Evolutionary conservation across 2,888 invertebrate genomes (phyloP).

Genomic region (Nomada lathburiana): DNA sequence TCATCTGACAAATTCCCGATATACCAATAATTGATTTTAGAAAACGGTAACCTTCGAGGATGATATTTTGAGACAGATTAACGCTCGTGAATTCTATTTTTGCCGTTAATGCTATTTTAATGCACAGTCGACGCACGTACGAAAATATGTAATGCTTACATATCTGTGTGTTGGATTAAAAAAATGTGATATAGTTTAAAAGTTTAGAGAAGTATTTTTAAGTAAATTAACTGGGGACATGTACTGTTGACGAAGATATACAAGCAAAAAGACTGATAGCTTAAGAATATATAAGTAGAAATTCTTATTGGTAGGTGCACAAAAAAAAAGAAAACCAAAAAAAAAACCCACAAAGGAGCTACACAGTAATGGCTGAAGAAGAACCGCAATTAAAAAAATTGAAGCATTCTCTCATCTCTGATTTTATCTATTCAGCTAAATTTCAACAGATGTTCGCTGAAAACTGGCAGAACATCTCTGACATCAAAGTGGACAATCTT

Average conservation of each 20-base stretch:
- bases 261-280: constrained; percentile 54
- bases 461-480: constrained; percentile 85
- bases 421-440: constrained; percentile 68
- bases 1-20: constrained; percentile 18
- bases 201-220: constrained; percentile 31
- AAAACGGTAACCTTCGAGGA: constrained; percentile 44
- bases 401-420: constrained; percentile 76
- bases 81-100: constrained; percentile 12
- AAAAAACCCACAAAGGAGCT: not conserved
- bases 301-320: not conserved
- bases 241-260: constrained; percentile 17
- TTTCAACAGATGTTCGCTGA: constrained; percentile 72
- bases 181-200: constrained; percentile 57
- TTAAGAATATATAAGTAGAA: constrained; percentile 31
- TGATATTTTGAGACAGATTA: constrained; percentile 36
- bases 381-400: constrained; percentile 74
- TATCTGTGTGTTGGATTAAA: constrained; percentile 29
- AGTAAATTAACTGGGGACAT: constrained; percentile 22
- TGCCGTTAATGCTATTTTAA: constrained; percentile 17
- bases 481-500: constrained; percentile 83
- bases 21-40: constrained; percentile 6
- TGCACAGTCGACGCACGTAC: not conserved
- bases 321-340: not conserved
- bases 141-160: constrained; percentile 26
- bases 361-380: constrained; percentile 66